These are phyloP conservation scores for Pseudanteris insignis DNA, from an alignment of 2,888 invertebrate genomes.

Conservation along the genomic window DNA sequence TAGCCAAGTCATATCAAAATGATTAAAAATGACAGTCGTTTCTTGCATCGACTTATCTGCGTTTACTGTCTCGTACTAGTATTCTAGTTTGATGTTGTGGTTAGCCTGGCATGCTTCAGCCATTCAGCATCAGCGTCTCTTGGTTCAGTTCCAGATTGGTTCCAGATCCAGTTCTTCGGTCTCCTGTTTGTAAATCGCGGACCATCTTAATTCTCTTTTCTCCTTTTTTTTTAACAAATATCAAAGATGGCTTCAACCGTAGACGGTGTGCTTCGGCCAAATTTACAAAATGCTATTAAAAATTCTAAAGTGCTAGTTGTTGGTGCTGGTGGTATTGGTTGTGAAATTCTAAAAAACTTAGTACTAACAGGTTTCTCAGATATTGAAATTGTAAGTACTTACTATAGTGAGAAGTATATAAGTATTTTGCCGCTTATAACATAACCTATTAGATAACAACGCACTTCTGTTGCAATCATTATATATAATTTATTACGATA, in stretches of 20 bases:
- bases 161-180: background rate
- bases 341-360: constrained; percentile 97
- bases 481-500: background rate
- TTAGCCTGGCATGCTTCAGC: no score
- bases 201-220: background rate
- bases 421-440: constrained; percentile 25
- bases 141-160: no score
- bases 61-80: no score
- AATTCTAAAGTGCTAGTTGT: constrained; percentile 84
- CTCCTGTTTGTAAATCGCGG: background rate
- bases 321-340: constrained; percentile 99
- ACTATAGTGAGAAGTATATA: no score
- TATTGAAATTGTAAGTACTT: constrained; percentile 87
- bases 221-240: no score
- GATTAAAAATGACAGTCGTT: no score
- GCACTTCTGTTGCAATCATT: constrained; percentile 2
- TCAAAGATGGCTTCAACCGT: constrained; percentile 74
- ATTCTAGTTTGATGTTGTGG: no score
- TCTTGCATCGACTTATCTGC: no score
- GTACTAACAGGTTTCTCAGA: constrained; percentile 92
- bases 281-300: constrained; percentile 74
- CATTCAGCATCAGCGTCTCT: no score
- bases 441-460: constrained; percentile 29
- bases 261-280: constrained; percentile 74
- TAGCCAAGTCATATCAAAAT: no score